A percentile compares a stretch with the other conserved stretches of the same genome.
These are phyloP conservation scores for Eumeta japonica DNA, from an alignment of 1,140 invertebrate species.

Conservation along the genomic window DNA sequence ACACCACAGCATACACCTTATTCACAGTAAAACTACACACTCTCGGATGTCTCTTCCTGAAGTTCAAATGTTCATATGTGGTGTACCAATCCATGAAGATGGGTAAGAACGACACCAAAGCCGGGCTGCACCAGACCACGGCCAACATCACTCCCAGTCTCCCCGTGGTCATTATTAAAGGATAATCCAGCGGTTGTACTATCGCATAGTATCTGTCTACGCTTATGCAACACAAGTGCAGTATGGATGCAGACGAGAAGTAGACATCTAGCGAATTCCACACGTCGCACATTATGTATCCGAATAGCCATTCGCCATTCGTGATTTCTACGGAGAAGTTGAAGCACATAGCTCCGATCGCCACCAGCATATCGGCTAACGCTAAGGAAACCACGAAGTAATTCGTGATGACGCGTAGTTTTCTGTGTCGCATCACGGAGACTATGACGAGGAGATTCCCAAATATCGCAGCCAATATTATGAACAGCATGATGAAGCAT, in stretches of 20 bases:
- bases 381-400: constrained; percentile 92
- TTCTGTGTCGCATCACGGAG: constrained; percentile 82
- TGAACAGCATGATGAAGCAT: constrained; percentile 74
- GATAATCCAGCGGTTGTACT: constrained; percentile 85
- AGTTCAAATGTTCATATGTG: constrained; percentile 74
- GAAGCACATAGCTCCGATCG: constrained; percentile 90
- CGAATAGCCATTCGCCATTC: constrained; percentile 85
- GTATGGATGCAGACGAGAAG: constrained; percentile 88
- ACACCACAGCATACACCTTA: constrained; percentile 84
- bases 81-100: constrained; percentile 94
- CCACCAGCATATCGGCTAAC: constrained; percentile 88
- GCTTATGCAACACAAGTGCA: constrained; percentile 89
- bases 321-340: constrained; percentile 85
- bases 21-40: constrained; percentile 88
- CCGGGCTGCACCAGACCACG: constrained; percentile 89
- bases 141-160: constrained; percentile 75
- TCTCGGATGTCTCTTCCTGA: constrained; percentile 69
- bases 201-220: constrained; percentile 88
- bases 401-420: constrained; percentile 87
- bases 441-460: constrained; percentile 87
- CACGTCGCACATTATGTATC: constrained; percentile 88
- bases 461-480: constrained; percentile 82
- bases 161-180: constrained; percentile 80
- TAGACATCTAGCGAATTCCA: constrained; percentile 96
- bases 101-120: constrained; percentile 90